Conservation (phyloP, 2,888 invertebrate genomes). For the Diloba caeruleocephala region DNA sequence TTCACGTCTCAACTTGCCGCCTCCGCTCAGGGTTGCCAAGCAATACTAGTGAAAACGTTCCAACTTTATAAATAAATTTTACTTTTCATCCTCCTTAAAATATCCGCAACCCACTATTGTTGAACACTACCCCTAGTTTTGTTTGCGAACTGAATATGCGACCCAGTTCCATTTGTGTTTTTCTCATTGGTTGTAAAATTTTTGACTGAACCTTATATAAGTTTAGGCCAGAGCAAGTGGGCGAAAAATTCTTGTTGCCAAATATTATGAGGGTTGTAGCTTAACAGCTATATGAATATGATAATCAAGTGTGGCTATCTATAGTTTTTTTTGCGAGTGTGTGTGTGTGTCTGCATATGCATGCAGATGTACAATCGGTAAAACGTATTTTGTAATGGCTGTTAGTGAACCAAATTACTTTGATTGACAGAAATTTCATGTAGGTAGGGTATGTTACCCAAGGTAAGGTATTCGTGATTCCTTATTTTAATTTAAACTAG, state of each 20-base stretch:
- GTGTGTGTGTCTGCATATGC: too few species aligned
- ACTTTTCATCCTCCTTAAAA: slow-evolving; percentile 27
- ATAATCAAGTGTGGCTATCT: slow-evolving; percentile 1
- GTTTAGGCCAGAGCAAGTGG: slow-evolving; percentile 25
- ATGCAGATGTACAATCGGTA: too few species aligned
- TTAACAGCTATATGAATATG: slow-evolving; percentile 16
- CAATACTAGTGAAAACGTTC: slow-evolving; percentile 13
- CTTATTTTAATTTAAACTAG: too few species aligned
- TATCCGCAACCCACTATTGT: slow-evolving; percentile 25
- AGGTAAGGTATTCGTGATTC: too few species aligned
- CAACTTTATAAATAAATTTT: slow-evolving; percentile 33
- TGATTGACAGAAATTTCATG: too few species aligned
- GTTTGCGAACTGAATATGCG: slow-evolving; percentile 31
- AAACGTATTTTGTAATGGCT: too few species aligned
- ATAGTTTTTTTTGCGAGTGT: too few species aligned
- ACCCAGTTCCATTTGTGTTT: slow-evolving; percentile 38
- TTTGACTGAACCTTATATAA: slow-evolving; percentile 33
- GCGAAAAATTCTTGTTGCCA: slow-evolving; percentile 32
- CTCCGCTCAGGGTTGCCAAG: slow-evolving; percentile 51
- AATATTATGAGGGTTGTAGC: slow-evolving; percentile 25
- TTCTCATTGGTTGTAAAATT: slow-evolving; percentile 38
- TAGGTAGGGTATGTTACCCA: too few species aligned
- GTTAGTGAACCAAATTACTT: too few species aligned
- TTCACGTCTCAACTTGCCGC: slow-evolving; percentile 51
- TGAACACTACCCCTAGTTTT: slow-evolving; percentile 24